phyloP scores from a whole-genome alignment of 2,113 vertebrate species.

The Rhineura floridana region DNA sequence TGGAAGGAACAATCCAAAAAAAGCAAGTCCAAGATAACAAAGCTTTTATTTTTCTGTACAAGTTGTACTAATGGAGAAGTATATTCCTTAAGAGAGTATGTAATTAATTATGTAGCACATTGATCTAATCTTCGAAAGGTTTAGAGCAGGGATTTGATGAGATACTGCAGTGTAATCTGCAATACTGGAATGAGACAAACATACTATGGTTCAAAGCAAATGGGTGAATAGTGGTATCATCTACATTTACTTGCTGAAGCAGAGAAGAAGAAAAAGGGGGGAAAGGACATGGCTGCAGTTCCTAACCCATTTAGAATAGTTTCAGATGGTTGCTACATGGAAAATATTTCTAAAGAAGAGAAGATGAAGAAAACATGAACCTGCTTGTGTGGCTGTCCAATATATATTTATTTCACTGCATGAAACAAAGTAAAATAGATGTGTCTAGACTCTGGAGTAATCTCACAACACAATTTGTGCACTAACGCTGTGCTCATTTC shows the following conservation, averaged over 20 bases:
- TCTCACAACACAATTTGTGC: background rate
- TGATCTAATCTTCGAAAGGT: constrained; percentile 59
- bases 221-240: constrained; percentile 9
- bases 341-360: background rate
- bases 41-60: constrained; percentile 24
- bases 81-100: constrained; percentile 55
- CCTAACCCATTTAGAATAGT: background rate
- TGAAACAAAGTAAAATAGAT: background rate
- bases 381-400: background rate
- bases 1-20: constrained; percentile 52
- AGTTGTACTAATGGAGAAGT: constrained; percentile 39
- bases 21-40: constrained; percentile 18
- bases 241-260: constrained; percentile 16
- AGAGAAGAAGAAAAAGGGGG: background rate
- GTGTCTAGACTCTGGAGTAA: background rate
- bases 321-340: background rate
- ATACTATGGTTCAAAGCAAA: constrained; percentile 6
- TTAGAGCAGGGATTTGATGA: constrained; percentile 35
- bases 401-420: background rate
- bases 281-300: background rate
- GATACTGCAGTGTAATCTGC: constrained; percentile 27
- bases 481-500: background rate
- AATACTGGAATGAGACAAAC: constrained; percentile 28
- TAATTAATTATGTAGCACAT: constrained; percentile 58
- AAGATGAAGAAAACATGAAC: background rate